Evolutionary conservation across 1,140 invertebrate species (phyloP), one percentile per base, ranked within the genome.

Genomic region (Polyergus mexicanus): DNA sequence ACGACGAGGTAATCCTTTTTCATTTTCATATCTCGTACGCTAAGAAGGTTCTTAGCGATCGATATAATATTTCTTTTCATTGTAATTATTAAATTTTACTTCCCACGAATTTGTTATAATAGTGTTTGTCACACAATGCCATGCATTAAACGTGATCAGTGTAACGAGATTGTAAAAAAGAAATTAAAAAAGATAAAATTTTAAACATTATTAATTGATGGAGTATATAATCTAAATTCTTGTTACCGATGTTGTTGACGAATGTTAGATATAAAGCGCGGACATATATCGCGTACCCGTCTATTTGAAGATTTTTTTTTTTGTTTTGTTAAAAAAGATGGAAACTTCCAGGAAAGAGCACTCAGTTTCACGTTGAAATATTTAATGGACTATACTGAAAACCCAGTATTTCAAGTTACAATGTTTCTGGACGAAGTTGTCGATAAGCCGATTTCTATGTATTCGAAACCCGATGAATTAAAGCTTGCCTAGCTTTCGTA

Each of bases 361-460:
- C 58, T 76, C 38, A 41, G 74, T 76, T 76, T 76, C 63, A 41
- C 25, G 38, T 76, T 76, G 74, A 76, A 58, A 63, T 63, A 65
- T 77, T 77, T 77, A 77, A 77, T 44, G 75, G 41, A 77, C 75
- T 65, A 11, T 28, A 65, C 25, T 47, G 25, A 77, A 77, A 77
- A 77, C 41, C 4, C 13, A 25, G 11, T 65, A 47, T 65, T 77
- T 77, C 38, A 19, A 25, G 35, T 65, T 77, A 63, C 56, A 76
- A 62, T n/a, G 41, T 77, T 77, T 65, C 44, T n/a, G 19, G 28
- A 77, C 75, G 62, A 77, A 77, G 58, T 77, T 47, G 56, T 77
- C 56, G 75, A 77, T 77, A 77, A 77, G 75, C 75, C 75, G 75
- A 77, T 77, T 77, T 32, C 11, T 60, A 65, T 77, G 56, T 32